A percentile compares a stretch with the other conserved stretches of the same genome.
Conservation (phyloP, 2,113 vertebrate genomes). For the Oncorhynchus mykiss region DNA sequence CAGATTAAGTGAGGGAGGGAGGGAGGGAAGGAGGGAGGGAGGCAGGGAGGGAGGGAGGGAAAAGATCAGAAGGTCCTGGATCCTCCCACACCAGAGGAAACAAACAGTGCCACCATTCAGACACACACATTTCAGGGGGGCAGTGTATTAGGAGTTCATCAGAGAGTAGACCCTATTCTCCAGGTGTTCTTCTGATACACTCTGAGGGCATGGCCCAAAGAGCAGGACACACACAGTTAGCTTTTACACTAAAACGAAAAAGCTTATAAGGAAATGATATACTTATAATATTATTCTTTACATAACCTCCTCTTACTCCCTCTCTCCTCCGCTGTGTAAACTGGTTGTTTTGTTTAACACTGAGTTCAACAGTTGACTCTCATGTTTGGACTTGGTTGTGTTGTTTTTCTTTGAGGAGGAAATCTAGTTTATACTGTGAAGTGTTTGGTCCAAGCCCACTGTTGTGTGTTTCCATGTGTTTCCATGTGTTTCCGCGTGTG, state of each 20-base stretch:
- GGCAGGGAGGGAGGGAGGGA: conserved; percentile 24
- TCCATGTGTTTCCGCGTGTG: background rate
- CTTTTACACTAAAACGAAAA: background rate
- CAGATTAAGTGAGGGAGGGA: too few relatives aligned
- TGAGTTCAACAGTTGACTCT: background rate
- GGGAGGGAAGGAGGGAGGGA: too few relatives aligned
- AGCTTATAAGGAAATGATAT: background rate
- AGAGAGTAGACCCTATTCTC: conserved; percentile 49
- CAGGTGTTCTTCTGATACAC: conserved; percentile 58
- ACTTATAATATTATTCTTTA: background rate
- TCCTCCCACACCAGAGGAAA: conserved; percentile 63
- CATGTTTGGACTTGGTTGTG: background rate
- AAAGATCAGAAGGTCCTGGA: conserved; percentile 66
- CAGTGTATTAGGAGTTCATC: conserved; percentile 48
- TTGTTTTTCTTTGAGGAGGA: background rate
- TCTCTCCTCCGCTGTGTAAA: background rate
- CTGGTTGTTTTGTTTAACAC: background rate
- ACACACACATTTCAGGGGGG: conserved; percentile 4
- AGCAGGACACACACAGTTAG: conserved; percentile 38
- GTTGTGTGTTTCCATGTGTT: background rate
- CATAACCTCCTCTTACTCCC: background rate
- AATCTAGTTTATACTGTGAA: conserved; percentile 10
- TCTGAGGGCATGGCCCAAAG: conserved; percentile 54
- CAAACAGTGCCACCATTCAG: conserved; percentile 53
- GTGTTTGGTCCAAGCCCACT: background rate